These are phyloP conservation scores for Neofelis nebulosa DNA, from an alignment of 2,113 vertebrate genomes.

Conservation along the genomic window DNA sequence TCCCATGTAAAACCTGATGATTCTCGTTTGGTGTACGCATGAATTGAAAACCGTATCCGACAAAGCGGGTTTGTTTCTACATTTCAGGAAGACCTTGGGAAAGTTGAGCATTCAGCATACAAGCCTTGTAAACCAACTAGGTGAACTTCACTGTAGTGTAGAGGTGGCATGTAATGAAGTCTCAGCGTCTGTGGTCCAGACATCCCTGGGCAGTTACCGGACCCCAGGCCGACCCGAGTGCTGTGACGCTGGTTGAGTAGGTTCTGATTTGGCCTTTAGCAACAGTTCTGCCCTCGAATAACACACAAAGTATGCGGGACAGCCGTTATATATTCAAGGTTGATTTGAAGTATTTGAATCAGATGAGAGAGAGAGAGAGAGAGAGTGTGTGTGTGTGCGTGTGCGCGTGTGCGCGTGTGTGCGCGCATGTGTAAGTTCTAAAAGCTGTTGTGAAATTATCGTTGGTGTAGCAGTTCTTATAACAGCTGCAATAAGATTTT, in stretches of 20 bases:
- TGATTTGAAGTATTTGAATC: not conserved
- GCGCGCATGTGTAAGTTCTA: not conserved
- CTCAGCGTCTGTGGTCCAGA: constrained; percentile 7
- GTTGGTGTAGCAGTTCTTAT: not conserved
- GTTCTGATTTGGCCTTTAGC: constrained; percentile 52
- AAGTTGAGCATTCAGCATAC: constrained; percentile 45
- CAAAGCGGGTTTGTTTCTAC: constrained; percentile 36
- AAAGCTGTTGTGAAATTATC: not conserved
- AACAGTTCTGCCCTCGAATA: constrained; percentile 47
- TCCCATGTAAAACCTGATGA: not conserved
- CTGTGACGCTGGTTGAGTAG: constrained; percentile 10
- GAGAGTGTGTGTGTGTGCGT: not conserved
- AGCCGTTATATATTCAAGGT: not conserved
- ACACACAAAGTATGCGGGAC: not conserved
- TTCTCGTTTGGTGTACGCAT: not conserved
- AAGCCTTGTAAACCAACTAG: constrained; percentile 48
- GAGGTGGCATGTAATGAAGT: constrained; percentile 42
- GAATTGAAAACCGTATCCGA: not conserved
- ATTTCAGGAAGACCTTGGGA: constrained; percentile 59
- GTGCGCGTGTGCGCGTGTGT: no score
- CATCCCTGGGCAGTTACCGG: constrained; percentile 52
- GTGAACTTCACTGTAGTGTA: constrained; percentile 25
- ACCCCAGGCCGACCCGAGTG: constrained; percentile 48
- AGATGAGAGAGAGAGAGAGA: not conserved
- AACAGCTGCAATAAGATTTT: not conserved